Percentiles rank a stretch among this genome's conserved stretches.
These are phyloP conservation scores for Bactericera cockerelli DNA, from an alignment of 1,140 invertebrate genomes.

Conservation along the genomic window DNA sequence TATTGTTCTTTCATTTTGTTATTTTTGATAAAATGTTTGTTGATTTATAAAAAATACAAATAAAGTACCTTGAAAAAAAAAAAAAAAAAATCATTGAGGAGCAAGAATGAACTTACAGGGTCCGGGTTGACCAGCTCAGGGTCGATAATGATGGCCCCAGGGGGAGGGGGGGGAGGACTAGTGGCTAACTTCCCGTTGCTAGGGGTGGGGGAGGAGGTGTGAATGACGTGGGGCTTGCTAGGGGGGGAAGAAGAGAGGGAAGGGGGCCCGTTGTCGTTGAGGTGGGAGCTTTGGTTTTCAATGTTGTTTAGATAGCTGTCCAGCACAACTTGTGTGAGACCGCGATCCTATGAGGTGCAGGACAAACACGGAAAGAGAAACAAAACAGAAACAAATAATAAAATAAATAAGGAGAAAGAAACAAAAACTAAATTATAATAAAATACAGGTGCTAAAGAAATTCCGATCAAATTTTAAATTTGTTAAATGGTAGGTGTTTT, in stretches of 20 bases:
- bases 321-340: conserved; percentile 12
- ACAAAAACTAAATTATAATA: too few relatives aligned
- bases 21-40: too few relatives aligned
- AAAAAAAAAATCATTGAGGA: too few relatives aligned
- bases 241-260: conserved; percentile 1
- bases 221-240: conserved; percentile 10
- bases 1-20: too few relatives aligned
- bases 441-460: too few relatives aligned
- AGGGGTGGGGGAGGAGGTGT: conserved; percentile 9
- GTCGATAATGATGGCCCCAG: conserved; percentile 50
- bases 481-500: too few relatives aligned
- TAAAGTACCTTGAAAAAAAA: too few relatives aligned
- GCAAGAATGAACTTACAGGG: conserved; percentile 46
- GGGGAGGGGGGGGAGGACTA: neutral
- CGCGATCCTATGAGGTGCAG: conserved; percentile 12
- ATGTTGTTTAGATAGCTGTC: conserved; percentile 9
- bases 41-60: too few relatives aligned
- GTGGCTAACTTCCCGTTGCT: neutral
- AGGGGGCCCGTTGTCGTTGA: neutral
- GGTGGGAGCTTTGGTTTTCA: conserved; percentile 4
- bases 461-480: neutral
- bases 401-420: neutral
- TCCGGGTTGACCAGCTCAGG: conserved; percentile 45
- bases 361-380: conserved; percentile 13
- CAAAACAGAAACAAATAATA: conserved; percentile 14